phyloP scores from a whole-genome alignment of 1,140 invertebrate species.

The Calosoma granatense region DNA sequence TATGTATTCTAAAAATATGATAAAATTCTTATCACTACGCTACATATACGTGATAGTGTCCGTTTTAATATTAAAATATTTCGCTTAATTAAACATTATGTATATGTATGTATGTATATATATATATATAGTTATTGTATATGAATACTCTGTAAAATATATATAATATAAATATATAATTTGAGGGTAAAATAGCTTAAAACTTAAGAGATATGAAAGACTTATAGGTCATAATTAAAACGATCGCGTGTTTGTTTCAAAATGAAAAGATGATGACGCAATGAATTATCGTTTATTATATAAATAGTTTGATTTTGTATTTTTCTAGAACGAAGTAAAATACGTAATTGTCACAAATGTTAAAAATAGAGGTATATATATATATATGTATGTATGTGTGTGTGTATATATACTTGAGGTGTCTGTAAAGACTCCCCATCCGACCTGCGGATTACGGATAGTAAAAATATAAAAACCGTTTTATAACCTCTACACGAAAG shows the following conservation, averaged over 20 bases:
- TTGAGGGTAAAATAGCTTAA: conserved; percentile 3
- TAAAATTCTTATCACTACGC: conserved; percentile 2
- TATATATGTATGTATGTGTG: no score
- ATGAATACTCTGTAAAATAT: conserved; percentile 9
- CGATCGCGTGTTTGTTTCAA: neutral
- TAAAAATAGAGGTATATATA: no score
- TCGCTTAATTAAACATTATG: neutral
- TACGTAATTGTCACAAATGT: no score
- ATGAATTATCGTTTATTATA: neutral
- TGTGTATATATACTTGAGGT: no score
- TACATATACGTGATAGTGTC: conserved; percentile 3
- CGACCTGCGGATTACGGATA: conserved; percentile 1
- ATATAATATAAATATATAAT: conserved; percentile 1
- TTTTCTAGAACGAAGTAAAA: neutral
- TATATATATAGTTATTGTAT: conserved; percentile 1
- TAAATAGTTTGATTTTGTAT: no score
- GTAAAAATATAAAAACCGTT: neutral
- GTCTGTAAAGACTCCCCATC: neutral
- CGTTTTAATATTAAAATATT: conserved; percentile 9
- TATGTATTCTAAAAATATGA: conserved; percentile 8
- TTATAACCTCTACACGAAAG: neutral
- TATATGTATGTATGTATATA: neutral
- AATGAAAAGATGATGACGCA: neutral
- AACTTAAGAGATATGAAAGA: conserved; percentile 5
- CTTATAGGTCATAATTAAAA: conserved; percentile 2